Evolutionary conservation across 23 tunicate species (phyloP), one percentile per base, ranked within the genome.

Genomic region (Aplidium turbinatum): DNA sequence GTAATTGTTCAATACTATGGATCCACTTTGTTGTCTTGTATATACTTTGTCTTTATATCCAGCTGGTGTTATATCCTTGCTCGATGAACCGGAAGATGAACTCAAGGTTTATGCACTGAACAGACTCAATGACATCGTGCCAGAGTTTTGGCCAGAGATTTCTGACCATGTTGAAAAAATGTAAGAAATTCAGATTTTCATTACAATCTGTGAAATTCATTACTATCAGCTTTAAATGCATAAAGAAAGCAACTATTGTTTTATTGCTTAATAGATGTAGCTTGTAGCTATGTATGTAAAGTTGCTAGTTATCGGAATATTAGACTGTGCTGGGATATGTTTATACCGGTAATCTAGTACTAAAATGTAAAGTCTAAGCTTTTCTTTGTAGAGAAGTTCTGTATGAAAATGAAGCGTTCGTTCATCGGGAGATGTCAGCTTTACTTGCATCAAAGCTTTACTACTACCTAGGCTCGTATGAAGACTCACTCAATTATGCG

Each of bases 71-170:
- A 82, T 94, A 70, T 60, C 99, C 33, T 71, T 94, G 26, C 76
- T 94, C 54, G 95, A 94, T 76, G 99, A 94, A 73, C 94, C 90
- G 0, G 99, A 94, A 46, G 96, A 90, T 78, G 90, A 82, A 36
- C 53, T 94, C 38, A 78, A 89, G 57, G 89, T 94, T 38, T 94
- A 87, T 78, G 99, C 99, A 3, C 70, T 94, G 38, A 72, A 78
- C 32, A 79, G 99, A 28, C 72, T 94, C 23, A 94, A 94, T 63
- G 87, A 94, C 30, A 87, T 94, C 20, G 94, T 94, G 30, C 95
- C 90, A 0, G 90, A 94, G 51, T 94, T 94, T 73, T 94, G 99
- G 99, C 96, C 99, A 39, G 99, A 94, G 83, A 94, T 94, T 7
- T 90, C 96, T 3, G 99, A 94, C 64, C 63, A 77, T 74, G 89